Conservation (phyloP, 2,888 invertebrate genomes). For the Epiperipatus broadwayi region DNA sequence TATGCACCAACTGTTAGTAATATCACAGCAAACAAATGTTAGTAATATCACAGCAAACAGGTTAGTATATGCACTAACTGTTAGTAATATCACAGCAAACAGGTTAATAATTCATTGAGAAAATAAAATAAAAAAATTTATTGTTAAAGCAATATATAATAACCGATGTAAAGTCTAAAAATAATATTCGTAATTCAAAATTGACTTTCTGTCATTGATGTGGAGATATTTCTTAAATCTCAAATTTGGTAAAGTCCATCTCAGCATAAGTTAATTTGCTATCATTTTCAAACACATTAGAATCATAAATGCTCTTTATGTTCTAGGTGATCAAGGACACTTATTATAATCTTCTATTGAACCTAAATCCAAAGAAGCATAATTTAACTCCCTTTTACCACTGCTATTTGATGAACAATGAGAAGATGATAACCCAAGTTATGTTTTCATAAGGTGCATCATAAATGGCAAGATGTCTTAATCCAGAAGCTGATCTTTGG, state of each 20-base stretch:
- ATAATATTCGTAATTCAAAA: too few species aligned
- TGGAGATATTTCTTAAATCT: conserved; percentile 22
- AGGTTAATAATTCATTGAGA: too few species aligned
- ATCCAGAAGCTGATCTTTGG: too few species aligned
- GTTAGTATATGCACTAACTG: too few species aligned
- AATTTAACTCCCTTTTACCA: conserved; percentile 34
- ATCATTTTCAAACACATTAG: conserved; percentile 14
- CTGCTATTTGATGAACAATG: conserved; percentile 23
- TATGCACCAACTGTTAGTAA: too few species aligned
- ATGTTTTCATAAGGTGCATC: conserved; percentile 18
- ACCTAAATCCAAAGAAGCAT: conserved; percentile 25
- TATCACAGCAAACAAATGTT: too few species aligned
- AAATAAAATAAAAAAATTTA: too few species aligned
- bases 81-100: too few species aligned
- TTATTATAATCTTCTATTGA: conserved; percentile 21
- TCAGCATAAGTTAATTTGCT: conserved; percentile 24
- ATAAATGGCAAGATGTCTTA: conserved; percentile 25
- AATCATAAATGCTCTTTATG: conserved; percentile 20
- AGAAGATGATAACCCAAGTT: conserved; percentile 14
- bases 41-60: too few species aligned
- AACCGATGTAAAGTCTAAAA: too few species aligned
- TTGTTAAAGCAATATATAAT: too few species aligned
- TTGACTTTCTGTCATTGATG: conserved; percentile 16
- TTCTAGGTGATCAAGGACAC: conserved; percentile 19
- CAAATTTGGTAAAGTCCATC: conserved; percentile 28